Conservation (phyloP, 1,140 invertebrate genomes). For the Manduca sexta region DNA sequence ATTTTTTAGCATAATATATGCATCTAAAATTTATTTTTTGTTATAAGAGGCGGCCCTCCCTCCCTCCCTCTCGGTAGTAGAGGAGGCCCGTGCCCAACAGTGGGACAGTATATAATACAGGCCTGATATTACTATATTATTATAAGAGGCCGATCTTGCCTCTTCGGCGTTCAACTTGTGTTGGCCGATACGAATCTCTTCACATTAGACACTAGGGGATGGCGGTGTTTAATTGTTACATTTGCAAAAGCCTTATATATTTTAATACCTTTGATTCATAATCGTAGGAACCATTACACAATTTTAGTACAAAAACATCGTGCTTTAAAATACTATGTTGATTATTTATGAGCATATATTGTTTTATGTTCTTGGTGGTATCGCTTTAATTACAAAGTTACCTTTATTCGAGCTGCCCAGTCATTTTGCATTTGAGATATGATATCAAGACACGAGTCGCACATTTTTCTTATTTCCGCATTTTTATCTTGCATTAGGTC, state of each 20-base stretch:
- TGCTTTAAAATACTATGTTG: slow-evolving; percentile 1
- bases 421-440: slow-evolving; percentile 92
- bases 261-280: not conserved
- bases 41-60: too few relatives aligned
- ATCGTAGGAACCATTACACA: not conserved
- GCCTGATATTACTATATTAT: too few relatives aligned
- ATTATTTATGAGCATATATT: too few relatives aligned
- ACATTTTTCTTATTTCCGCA: slow-evolving; percentile 91
- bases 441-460: slow-evolving; percentile 92
- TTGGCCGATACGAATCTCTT: too few relatives aligned
- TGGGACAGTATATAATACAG: too few relatives aligned
- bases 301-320: not conserved
- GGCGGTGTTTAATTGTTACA: not conserved
- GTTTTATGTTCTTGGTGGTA: too few relatives aligned
- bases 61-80: too few relatives aligned
- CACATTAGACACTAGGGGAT: too few relatives aligned
- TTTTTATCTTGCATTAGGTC: slow-evolving; percentile 99
- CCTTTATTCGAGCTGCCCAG: slow-evolving; percentile 93
- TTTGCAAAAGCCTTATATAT: not conserved
- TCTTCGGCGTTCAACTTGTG: too few relatives aligned
- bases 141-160: too few relatives aligned
- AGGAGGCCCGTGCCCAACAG: too few relatives aligned
- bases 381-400: too few relatives aligned
- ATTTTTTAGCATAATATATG: not conserved
- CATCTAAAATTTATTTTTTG: not conserved